Conservation (phyloP, 1,140 invertebrate genomes). For the Drosophila arizonae region DNA sequence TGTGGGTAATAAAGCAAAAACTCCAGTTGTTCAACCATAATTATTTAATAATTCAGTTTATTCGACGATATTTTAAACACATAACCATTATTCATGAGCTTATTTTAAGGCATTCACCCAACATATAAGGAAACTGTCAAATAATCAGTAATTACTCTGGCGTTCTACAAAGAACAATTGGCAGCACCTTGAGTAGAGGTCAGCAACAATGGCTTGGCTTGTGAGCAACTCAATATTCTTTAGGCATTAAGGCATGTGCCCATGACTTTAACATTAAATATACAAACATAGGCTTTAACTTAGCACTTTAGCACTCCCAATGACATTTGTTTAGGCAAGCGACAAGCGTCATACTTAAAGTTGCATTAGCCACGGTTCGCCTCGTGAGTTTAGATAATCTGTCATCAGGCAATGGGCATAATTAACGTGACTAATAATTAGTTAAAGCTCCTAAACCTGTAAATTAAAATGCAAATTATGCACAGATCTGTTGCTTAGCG, state of each 20-base stretch:
- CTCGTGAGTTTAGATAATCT: conserved; percentile 18
- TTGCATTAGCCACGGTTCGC: conserved; percentile 20
- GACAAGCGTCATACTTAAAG: conserved; percentile 5
- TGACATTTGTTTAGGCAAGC: not conserved
- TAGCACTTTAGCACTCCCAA: not conserved
- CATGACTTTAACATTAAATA: conserved; percentile 2
- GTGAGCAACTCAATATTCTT: not conserved
- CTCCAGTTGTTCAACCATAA: no score
- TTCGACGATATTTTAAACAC: not conserved
- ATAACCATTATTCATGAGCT: no score
- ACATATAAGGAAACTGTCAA: not conserved
- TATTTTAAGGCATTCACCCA: conserved; percentile 1
- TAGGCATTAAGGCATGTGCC: not conserved
- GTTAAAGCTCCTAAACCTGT: conserved; percentile 9
- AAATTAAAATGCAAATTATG: conserved; percentile 31
- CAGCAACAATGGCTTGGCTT: not conserved
- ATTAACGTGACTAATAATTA: conserved; percentile 49
- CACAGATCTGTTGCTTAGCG: not conserved
- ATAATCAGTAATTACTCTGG: not conserved
- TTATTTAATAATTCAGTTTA: not conserved
- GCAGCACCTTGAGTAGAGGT: not conserved
- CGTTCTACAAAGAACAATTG: not conserved
- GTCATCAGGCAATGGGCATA: conserved; percentile 27
- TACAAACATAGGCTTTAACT: not conserved
- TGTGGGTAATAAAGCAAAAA: not conserved